Base-by-base conservation (phyloP, 2,113 vertebrate genomes). In the Paralichthys olivaceus region DNA sequence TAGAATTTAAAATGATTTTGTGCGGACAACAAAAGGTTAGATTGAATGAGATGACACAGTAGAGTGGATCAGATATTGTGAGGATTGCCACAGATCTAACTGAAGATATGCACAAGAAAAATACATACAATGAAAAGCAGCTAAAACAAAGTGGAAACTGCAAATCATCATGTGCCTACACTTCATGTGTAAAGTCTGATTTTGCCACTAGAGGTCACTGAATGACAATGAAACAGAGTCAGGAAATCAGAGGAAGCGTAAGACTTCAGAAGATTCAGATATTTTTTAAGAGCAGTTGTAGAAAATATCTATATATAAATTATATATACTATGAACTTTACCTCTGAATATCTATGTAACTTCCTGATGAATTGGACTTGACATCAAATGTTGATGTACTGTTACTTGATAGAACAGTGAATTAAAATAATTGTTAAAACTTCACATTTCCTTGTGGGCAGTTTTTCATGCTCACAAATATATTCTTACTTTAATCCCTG, bases 131-230 rank as follows among this genome's bases (percentile, higher is more conserved):
- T 60, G 23, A 25, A 55, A 55, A 55, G 11, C 55, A 9, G 12
- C n/a, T 34, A 61, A 43, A 23, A 7, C 59, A 62, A 23, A 43
- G 25, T 17, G 47, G 43, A 26, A n/a, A 58, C 15, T 29, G 6
- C 4, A 19, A n/a, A 12, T 12, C 8, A 23, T 34, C 23, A 32
- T 57, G 20, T 59, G 20, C 47, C 15, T 14, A 3, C 17, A 28
- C 4, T 60, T 23, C 2, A 64, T 43, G 4, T 85, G 77, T 60
- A 29, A 63, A 1, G 7, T 22, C 54, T 20, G 1, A 32, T 77
- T 5, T 40, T 9, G 14, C 87, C 91, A 89, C 90, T 58, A 73
- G 90, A 87, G 79, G 85, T 74, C 84, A 34, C 71, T 86, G 2
- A 62, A 75, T 23, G 3, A 7, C 29, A 71, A 75, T 6, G 9